Evolutionary conservation across 2,113 vertebrate species (phyloP).

Genomic region (Petroica traversi): DNA sequence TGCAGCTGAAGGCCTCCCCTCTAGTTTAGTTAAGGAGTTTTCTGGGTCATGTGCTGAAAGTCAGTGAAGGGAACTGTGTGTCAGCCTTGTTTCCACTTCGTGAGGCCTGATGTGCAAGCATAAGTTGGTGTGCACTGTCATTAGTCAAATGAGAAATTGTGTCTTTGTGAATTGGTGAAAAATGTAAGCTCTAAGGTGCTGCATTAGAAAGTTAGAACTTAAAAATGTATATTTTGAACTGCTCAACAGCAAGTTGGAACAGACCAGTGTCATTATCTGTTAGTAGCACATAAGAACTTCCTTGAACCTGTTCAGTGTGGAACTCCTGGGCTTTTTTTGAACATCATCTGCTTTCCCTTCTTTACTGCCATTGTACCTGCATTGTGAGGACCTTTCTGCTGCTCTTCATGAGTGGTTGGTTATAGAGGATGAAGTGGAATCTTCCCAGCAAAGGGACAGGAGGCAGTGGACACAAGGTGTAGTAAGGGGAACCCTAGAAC

Average conservation of each 20-base stretch:
- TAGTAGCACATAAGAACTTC: rapidly evolving
- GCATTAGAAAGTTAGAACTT: neutral
- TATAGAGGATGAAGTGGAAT: neutral
- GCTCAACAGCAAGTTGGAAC: neutral
- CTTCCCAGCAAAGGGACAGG: neutral
- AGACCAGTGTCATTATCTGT: rapidly evolving
- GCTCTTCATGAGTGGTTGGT: neutral
- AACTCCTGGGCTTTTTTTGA: neutral
- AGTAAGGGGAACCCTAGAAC: neutral
- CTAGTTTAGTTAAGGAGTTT: neutral
- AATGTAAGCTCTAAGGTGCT: neutral
- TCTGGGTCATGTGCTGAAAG: neutral
- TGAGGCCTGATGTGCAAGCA: rapidly evolving
- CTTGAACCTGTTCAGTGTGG: neutral
- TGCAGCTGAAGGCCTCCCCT: neutral
- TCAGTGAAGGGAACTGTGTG: neutral
- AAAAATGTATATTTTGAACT: neutral
- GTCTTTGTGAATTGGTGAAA: neutral
- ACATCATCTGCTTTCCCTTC: neutral
- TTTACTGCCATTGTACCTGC: neutral
- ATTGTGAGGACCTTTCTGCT: neutral
- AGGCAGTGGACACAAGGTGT: neutral
- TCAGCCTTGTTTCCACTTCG: neutral
- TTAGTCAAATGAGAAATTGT: neutral
- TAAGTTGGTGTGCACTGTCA: rapidly evolving